Base-by-base conservation (phyloP, 1,140 invertebrate species). In the Macrocentrus cingulum region DNA sequence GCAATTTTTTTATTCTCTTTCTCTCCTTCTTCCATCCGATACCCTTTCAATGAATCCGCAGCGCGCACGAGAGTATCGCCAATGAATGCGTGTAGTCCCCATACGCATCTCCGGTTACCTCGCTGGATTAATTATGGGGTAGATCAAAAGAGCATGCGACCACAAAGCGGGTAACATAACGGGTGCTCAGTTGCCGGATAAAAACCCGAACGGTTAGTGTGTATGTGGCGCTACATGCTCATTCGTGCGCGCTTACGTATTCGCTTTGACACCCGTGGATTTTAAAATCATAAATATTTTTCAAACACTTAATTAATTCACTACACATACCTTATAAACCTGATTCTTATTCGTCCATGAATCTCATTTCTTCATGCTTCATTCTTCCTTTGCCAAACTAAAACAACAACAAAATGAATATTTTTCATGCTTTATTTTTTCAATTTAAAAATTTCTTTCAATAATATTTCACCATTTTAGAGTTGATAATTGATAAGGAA, bases 61-160 rank as follows among this genome's bases (percentile, higher is more conserved):
- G 68, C 65, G 62, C 55, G n/a, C n/a, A n/a, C 58, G 59, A 4
- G 61, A 66, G 66, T 66, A 64, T 70, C 60, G 66, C 66, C 62
- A 68, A 54, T 75, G 74, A 76, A 75, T 73, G 66, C 62, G 62
- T 66, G 39, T 56, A 56, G 7, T 66, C 71, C 71, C 65, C 53
- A 71, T 75, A 75, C 72, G 69, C 67, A 67, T 78, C 75, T 78
- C 75, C 66, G 67, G 76, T 78, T 78, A 78, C 76, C 70, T 74
- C 72, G 69, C 66, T 66, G 72, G 74, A 78, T 78, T 77, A 77
- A 78, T 78, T 78, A 78, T 76, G 71, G 69, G 72, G 70, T 70
- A 74, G 71, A 77, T 77, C 76, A 77, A 76, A 78, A 77, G 76
- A 76, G 74, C 69, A 71, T 66, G 60, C 68, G 67, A 64, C 72